phyloP scores from a whole-genome alignment of 1,140 invertebrate species.

The Coelopa frigida region DNA sequence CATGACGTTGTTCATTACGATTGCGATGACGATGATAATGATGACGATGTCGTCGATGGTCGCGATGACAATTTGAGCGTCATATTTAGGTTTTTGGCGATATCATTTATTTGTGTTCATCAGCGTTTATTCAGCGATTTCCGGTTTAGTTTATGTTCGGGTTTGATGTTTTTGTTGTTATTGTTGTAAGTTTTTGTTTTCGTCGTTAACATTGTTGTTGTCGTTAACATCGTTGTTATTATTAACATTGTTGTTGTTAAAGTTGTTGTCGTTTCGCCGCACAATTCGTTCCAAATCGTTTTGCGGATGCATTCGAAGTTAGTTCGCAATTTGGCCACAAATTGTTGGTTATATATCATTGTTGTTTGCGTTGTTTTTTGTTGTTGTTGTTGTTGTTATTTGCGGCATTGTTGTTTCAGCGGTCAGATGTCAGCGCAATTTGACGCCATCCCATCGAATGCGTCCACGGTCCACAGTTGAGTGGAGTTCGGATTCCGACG shows the following conservation, averaged over 20 bases:
- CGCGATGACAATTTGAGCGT: too few species aligned
- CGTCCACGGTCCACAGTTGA: background rate
- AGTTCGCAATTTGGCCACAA: slow-evolving; percentile 15
- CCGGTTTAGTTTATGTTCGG: slow-evolving; percentile 13
- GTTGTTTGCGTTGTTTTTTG: slow-evolving; percentile 16
- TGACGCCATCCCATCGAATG: slow-evolving; percentile 40
- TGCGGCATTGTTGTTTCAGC: background rate
- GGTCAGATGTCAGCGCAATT: slow-evolving; percentile 39
- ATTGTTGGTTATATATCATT: slow-evolving; percentile 18
- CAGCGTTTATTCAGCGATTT: slow-evolving; percentile 26
- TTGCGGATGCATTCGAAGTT: slow-evolving; percentile 32
- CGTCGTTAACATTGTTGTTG: background rate
- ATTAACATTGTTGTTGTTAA: slow-evolving; percentile 1
- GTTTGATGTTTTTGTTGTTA: slow-evolving; percentile 4
- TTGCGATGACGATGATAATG: slow-evolving; percentile 14
- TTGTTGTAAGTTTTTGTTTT: background rate
- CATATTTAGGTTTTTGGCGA: slow-evolving; percentile 8
- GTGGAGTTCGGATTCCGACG: too few species aligned
- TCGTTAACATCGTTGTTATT: slow-evolving; percentile 1
- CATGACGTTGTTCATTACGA: slow-evolving; percentile 7
- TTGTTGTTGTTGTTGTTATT: slow-evolving; percentile 26
- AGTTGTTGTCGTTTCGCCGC: slow-evolving; percentile 13
- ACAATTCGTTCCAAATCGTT: slow-evolving; percentile 12
- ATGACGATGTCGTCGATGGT: slow-evolving; percentile 21
- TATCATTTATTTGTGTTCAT: slow-evolving; percentile 10